Evolutionary conservation across 2,888 invertebrate genomes (phyloP).

Genomic region (Agonopterix subpropinquella): DNA sequence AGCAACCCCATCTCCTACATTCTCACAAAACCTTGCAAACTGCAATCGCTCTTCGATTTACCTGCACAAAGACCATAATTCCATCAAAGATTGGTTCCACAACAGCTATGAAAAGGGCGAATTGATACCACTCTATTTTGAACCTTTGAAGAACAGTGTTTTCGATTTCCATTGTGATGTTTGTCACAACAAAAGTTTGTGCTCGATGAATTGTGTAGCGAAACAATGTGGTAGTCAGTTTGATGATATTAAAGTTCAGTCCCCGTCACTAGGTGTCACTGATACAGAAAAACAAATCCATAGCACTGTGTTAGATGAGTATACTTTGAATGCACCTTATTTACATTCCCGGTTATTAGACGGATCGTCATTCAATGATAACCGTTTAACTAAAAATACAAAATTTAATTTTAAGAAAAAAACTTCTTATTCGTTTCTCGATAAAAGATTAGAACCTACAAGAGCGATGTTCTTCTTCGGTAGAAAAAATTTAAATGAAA

Average conservation of each 20-base stretch:
- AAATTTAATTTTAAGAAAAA: conserved; percentile 11
- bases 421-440: conserved; percentile 7
- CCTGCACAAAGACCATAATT: neutral
- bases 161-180: neutral
- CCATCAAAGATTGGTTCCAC: conserved; percentile 4
- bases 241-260: conserved; percentile 16
- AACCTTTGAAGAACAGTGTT: conserved; percentile 3
- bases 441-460: conserved; percentile 20
- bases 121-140: conserved; percentile 11
- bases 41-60: neutral
- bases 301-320: conserved; percentile 31
- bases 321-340: too few species aligned
- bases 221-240: conserved; percentile 9
- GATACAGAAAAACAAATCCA: conserved; percentile 39
- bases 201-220: conserved; percentile 39
- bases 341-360: too few species aligned
- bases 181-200: conserved; percentile 24
- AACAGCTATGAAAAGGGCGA: conserved; percentile 5
- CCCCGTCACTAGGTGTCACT: conserved; percentile 18
- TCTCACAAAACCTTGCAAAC: conserved; percentile 1
- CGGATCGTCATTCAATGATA: too few species aligned
- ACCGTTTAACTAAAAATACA: too few species aligned
- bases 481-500: conserved; percentile 13
- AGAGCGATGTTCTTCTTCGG: conserved; percentile 37
- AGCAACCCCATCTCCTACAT: neutral